Evolutionary conservation across 2,797 vertebrate genomes (phyloP).

Genomic region (Molossus alvarezi): DNA sequence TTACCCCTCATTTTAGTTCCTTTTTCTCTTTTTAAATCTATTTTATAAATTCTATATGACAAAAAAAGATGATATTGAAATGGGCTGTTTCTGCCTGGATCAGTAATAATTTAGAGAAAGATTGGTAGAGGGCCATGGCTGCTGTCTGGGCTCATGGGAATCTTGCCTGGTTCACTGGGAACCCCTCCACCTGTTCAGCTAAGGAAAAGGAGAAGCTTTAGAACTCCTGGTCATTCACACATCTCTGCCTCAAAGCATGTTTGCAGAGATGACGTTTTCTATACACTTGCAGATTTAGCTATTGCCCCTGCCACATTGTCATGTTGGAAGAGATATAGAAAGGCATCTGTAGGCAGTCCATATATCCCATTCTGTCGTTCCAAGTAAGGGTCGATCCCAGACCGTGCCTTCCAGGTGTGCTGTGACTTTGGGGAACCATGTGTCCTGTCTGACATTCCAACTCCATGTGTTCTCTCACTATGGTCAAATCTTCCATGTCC

Average conservation of each 20-base stretch:
- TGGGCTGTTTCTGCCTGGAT: not conserved
- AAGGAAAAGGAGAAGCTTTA: not conserved
- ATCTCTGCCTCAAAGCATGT: not conserved
- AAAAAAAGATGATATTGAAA: not conserved
- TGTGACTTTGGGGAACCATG: not conserved
- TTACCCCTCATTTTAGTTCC: not conserved
- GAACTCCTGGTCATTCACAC: not conserved
- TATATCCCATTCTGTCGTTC: not conserved
- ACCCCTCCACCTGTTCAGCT: not conserved
- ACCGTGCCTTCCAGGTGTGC: not conserved
- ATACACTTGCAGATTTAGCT: constrained; percentile 23
- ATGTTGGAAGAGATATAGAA: not conserved
- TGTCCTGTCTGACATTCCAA: not conserved
- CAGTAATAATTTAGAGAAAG: not conserved
- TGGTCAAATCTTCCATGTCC: not conserved
- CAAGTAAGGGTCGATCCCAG: not conserved
- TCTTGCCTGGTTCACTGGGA: not conserved
- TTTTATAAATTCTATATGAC: not conserved
- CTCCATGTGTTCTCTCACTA: not conserved
- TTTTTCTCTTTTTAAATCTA: not conserved
- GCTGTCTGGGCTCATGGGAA: not conserved
- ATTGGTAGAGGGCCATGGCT: not conserved
- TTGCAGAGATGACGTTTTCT: constrained; percentile 16
- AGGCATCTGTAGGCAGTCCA: not conserved
- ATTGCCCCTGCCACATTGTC: not conserved